Conservation (phyloP, 2,888 invertebrate species). For the Trilocha varians region DNA sequence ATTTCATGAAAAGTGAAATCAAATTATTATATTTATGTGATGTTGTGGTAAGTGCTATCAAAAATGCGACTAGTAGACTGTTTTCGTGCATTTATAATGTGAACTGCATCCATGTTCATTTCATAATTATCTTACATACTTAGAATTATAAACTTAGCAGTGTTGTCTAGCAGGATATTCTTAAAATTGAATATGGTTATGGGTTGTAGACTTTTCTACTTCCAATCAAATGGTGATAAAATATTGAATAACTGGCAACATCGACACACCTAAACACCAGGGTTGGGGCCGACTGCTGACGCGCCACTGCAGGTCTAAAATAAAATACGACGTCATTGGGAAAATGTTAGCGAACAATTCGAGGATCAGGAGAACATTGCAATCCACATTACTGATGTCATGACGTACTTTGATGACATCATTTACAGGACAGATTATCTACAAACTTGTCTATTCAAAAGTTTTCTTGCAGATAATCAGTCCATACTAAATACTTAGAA, state of each 20-base stretch:
- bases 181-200: not conserved
- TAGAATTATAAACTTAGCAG: no score
- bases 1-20: no score
- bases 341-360: conserved; percentile 38
- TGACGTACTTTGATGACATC: conserved; percentile 7
- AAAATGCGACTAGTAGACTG: no score
- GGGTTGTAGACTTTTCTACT: conserved; percentile 6
- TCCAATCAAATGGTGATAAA: conserved; percentile 48
- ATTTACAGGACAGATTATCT: not conserved
- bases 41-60: no score
- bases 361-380: conserved; percentile 12
- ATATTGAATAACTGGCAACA: conserved; percentile 55
- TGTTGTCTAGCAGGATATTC: conserved; percentile 1
- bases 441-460: not conserved
- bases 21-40: no score
- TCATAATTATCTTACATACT: no score
- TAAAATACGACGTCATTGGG: conserved; percentile 65
- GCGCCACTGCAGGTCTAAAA: conserved; percentile 74
- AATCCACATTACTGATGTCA: conserved; percentile 8
- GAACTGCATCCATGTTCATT: no score
- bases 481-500: not conserved
- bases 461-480: not conserved
- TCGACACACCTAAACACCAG: conserved; percentile 75
- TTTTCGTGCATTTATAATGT: no score
- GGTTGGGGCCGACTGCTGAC: conserved; percentile 73